These are phyloP conservation scores for Neodiprion fabricii DNA, from an alignment of 1,140 invertebrate species.

Conservation along the genomic window DNA sequence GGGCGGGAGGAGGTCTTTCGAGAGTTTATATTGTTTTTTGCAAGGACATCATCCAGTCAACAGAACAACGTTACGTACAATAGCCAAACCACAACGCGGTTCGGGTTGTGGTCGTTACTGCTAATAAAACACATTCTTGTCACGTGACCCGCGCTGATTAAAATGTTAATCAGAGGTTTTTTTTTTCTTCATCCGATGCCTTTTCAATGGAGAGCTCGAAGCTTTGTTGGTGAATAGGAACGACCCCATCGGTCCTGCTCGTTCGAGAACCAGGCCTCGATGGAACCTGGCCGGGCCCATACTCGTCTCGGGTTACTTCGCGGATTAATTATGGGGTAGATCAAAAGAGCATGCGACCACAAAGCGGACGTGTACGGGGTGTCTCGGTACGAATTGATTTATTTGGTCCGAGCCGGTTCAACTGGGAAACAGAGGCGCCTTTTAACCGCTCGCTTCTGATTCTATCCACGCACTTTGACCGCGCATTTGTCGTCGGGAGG, in stretches of 20 bases:
- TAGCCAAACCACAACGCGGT: too few relatives aligned
- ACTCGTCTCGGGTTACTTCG: conserved; percentile 59
- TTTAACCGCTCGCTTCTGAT: too few relatives aligned
- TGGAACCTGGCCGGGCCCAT: conserved; percentile 26
- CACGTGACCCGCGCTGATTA: conserved; percentile 41
- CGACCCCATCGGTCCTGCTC: conserved; percentile 41
- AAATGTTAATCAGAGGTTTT: conserved; percentile 56
- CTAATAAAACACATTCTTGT: too few relatives aligned
- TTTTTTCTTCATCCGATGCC: conserved; percentile 48
- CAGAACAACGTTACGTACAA: too few relatives aligned
- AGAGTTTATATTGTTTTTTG: too few relatives aligned
- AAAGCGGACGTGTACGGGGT: conserved; percentile 56
- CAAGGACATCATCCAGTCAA: too few relatives aligned
- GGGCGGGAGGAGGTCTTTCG: too few relatives aligned
- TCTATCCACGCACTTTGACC: too few relatives aligned
- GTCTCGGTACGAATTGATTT: conserved; percentile 21
- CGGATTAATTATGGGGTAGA: conserved; percentile 61
- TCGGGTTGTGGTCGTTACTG: too few relatives aligned
- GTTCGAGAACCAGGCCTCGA: conserved; percentile 26
- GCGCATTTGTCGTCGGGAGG: too few relatives aligned
- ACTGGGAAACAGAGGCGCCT: too few relatives aligned
- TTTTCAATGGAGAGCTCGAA: conserved; percentile 55
- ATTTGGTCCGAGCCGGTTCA: neutral
- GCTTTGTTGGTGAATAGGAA: conserved; percentile 49
- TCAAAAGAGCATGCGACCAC: conserved; percentile 58